Base-by-base conservation (phyloP, 2,888 invertebrate genomes). In the Philopedon plagiatum region DNA sequence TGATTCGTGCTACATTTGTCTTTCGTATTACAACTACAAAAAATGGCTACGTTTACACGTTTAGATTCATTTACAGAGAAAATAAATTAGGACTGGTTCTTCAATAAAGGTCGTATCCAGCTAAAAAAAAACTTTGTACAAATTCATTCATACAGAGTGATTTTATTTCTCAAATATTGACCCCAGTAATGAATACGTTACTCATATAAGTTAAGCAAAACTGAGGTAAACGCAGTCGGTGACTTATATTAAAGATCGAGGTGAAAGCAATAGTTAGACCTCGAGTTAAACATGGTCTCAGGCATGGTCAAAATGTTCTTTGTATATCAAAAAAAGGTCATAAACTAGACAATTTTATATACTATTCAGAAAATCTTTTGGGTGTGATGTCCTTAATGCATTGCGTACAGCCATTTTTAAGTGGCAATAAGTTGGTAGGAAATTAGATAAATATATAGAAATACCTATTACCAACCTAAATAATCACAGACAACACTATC, bases 241-340 rank as follows among this genome's bases (percentile, higher is more conserved):
- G 51, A 15, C 51, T 54, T 29, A 54, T 54, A 54, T 32, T 54
- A 51, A 51, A 51, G 51, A 54, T 54, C 51, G 51, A 54, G 51
- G 51, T 54, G 29, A 54, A 54, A 54, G 51, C 51, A 54, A 54
- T 1, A 13, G 5, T 39, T 1, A 29, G 29, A 8, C 51, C 51
- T 29, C 51, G 29, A 46, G 21, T 44, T n/a, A 46, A 46, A 54
- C 29, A 54, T 54, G 29, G 13, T 13, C 29, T 29, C 29, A 29
- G 32, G 29, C 51, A 54, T 26, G n/a, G 29, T 29, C 29, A 54
- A 46, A n/a, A 21, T 21, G 21, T 51, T 26, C 51, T 0, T 51
- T 54, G 18, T 54, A 9, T 54, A 29, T 29, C 9, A 26, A 54
- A 54, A 29, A 29, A 54, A 8, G 18, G 51, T 44, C 19, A 46